Base-by-base conservation (phyloP, 23 tunicate genomes). In the Aplidium turbinatum region DNA sequence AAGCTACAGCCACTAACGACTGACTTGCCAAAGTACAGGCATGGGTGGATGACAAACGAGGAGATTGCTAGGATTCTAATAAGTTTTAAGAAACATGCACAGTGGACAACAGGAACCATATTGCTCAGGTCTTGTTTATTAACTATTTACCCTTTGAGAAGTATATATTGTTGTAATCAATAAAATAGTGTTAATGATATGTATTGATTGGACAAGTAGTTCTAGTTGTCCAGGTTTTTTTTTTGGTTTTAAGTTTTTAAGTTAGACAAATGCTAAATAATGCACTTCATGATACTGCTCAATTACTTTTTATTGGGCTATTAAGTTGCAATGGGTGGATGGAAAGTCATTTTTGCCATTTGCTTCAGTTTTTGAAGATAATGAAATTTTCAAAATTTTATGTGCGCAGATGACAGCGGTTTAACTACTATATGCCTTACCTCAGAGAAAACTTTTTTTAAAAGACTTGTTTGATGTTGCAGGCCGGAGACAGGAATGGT, bases 401-500 rank as follows among this genome's bases (percentile, higher is more conserved):
- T 9, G 50, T 42, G 50, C 16, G 50, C 50, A 9, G 11, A 11
- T 16, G 50, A 16, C 50, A 42, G 11, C 16, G 11, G 50, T 42
- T 16, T 42, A 42, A 42, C 16, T 42, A 42, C 13, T 16, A 42
- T 9, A 42, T 42, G 50, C 50, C 50, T 42, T 11, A 42, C 50
- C 13, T 16, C 50, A 9, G 16, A 9, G 50, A 16, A 42, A 9
- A 42, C 50, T 16, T 42, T 11, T 42, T 42, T 11, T n/a, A 20
- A 56, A n/a, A 23, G 7, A 7, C n/a, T 68, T 5, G 18, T 5
- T 46, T 45, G 19, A 50, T 29, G n/a, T 46, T 63, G 7, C 58
- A 82, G 87, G 29, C 87, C 87, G 3, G 87, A 82, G 61, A 82
- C 60, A 61, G 87, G 87, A 20, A 47, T 65, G 5, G 18, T 82